Percentiles rank a stretch among this genome's conserved stretches.
Conservation (phyloP, 2,888 invertebrate genomes). For the Aleiodes alternator region DNA sequence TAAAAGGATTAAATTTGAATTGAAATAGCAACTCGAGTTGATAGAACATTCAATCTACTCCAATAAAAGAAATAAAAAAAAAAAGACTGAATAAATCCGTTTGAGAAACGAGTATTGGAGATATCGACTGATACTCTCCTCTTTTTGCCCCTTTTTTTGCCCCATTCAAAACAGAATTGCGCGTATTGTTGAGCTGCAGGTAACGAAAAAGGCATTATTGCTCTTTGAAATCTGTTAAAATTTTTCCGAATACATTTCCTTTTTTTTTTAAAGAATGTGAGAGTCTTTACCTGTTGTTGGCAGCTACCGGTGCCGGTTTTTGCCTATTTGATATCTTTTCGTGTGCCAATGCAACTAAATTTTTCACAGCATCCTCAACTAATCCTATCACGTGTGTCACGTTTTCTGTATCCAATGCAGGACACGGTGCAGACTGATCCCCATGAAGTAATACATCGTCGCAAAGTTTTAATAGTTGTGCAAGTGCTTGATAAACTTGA, state of each 20-base stretch:
- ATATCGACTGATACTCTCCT: too few relatives aligned
- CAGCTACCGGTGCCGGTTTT: conserved; percentile 68
- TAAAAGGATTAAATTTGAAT: too few relatives aligned
- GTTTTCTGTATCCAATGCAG: conserved; percentile 80
- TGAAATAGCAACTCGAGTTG: too few relatives aligned
- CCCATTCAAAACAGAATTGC: too few relatives aligned
- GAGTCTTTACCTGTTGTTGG: conserved; percentile 68
- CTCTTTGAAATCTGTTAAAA: too few relatives aligned
- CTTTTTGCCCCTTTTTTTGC: too few relatives aligned
- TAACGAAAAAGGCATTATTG: too few relatives aligned
- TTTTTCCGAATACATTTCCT: not conserved
- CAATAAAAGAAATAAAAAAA: not conserved
- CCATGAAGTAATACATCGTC: conserved; percentile 90
- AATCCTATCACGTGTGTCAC: conserved; percentile 83
- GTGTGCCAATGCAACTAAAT: conserved; percentile 86
- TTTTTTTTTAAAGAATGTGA: not conserved
- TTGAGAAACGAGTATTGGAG: too few relatives aligned
- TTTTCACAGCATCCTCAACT: conserved; percentile 86
- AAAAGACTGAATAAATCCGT: too few relatives aligned
- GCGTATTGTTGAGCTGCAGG: too few relatives aligned
- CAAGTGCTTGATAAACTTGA: conserved; percentile 90
- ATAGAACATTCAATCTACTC: too few relatives aligned
- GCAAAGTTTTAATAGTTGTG: conserved; percentile 91
- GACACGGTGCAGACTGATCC: conserved; percentile 82
- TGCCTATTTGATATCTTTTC: conserved; percentile 85